Evolutionary conservation across 2,888 invertebrate species (phyloP), one percentile per base, ranked within the genome.

Genomic region (Troglohyphantes excavatus): DNA sequence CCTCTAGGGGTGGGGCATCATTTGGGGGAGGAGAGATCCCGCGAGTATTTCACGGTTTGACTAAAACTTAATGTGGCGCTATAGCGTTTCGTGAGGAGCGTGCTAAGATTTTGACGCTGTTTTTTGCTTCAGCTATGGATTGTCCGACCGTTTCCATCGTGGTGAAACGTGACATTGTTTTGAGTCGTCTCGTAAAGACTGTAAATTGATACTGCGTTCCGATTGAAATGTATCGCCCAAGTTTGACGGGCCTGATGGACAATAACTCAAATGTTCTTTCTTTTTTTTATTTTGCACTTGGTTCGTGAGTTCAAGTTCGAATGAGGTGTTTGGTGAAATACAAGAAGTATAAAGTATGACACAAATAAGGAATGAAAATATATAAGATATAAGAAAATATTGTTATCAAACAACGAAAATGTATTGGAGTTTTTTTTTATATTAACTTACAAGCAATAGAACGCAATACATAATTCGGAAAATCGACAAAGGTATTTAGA

Each of bases 41-140:
- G 63, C 53, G 73, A 82, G 59, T 81, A 81, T 88, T 88, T 88
- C 81, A 88, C 88, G 88, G 88, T 75, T 82, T 88, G 88, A 88
- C 88, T 88, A 75, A 65, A 59, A 75, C 72, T 88, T 88, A 88
- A 88, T 88, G 88, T 88, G 82, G 81, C 88, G 88, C 43, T 79
- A 72, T 81, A 67, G 59, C 59, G 33, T 70, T 88, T 70, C 88
- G 75, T 82, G 81, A 82, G 67, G 65, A 19, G 88, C 73, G 59
- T 88, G 75, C 29, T 19, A 82, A 82, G 67, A 79, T 73, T 79
- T 65, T 43, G 9, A 73, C 39, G 39, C 61, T 53, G 13, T 27
- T n/a, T 81, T 59, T 73, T 63, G 53, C 79, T 46, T 53, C 67
- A 59, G 27, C 73, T 53, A 19, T 68, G 65, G 46, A 81, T 81